phyloP scores from a whole-genome alignment of 2,888 invertebrate species.

The Celastrina argiolus region DNA sequence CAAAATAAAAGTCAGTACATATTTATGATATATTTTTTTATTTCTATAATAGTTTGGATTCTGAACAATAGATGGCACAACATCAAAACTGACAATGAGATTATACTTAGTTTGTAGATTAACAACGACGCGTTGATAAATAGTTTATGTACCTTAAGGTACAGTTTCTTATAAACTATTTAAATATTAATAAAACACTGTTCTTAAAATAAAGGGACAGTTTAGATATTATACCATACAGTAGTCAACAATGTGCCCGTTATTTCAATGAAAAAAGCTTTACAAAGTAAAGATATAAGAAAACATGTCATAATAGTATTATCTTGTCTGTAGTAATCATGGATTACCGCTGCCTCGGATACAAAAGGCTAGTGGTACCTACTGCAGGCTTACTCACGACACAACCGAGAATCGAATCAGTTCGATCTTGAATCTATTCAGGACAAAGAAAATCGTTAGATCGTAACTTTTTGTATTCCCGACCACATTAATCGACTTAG shows the following conservation, averaged over 20 bases:
- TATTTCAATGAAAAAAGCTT: no score
- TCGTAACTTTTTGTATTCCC: no score
- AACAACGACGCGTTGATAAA: neutral
- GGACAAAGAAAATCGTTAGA: no score
- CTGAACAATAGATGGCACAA: slow-evolving; percentile 20
- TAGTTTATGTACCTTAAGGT: neutral
- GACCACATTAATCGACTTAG: no score
- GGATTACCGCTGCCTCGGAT: no score
- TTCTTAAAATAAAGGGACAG: neutral
- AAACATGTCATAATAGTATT: no score
- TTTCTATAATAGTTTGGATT: slow-evolving; percentile 1
- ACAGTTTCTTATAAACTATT: neutral
- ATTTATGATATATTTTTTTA: slow-evolving; percentile 1
- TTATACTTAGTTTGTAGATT: neutral
- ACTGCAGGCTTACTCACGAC: no score
- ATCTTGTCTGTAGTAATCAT: no score
- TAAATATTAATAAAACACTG: neutral
- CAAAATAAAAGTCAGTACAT: neutral
- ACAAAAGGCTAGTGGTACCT: no score
- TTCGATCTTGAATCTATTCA: no score
- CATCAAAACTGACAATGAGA: slow-evolving; percentile 10
- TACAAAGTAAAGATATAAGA: no score
- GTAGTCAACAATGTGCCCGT: neutral
- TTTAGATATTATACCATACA: neutral
- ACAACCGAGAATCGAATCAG: no score